phyloP scores from a whole-genome alignment of 2,797 vertebrate species.

The Acanthiza pusilla region DNA sequence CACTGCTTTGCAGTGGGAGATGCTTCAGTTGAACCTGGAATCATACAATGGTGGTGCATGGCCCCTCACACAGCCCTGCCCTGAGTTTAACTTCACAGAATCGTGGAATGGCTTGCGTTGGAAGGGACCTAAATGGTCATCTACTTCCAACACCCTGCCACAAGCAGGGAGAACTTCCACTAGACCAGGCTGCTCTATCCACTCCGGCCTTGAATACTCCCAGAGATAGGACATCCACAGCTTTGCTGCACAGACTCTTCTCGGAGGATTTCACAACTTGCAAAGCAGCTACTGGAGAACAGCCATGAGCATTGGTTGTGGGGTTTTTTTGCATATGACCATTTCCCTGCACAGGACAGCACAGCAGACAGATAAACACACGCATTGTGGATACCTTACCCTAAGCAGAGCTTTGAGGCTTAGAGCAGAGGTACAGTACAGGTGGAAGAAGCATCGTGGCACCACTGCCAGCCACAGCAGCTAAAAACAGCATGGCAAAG shows the following conservation, averaged over 20 bases:
- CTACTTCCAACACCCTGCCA: background rate
- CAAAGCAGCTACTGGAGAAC: fast-evolving
- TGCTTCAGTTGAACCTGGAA: fast-evolving
- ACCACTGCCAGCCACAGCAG: background rate
- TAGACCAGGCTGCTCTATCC: background rate
- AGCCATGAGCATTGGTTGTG: fast-evolving
- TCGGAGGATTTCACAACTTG: fast-evolving
- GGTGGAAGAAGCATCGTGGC: fast-evolving
- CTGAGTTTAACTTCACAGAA: background rate
- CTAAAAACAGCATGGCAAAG: background rate
- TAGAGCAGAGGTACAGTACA: fast-evolving
- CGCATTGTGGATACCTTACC: fast-evolving
- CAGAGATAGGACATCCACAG: background rate
- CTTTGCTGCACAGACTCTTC: fast-evolving
- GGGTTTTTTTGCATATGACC: background rate
- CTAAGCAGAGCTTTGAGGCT: background rate
- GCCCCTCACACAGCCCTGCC: too few relatives aligned
- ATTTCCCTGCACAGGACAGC: background rate
- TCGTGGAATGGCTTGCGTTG: background rate
- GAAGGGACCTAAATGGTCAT: background rate
- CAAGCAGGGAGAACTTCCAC: background rate
- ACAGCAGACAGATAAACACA: fast-evolving
- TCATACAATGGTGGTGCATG: fast-evolving
- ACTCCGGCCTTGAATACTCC: background rate
- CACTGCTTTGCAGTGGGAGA: fast-evolving